phyloP scores from a whole-genome alignment of 2,888 invertebrate genomes.

The Macrosoma leucophasiata region DNA sequence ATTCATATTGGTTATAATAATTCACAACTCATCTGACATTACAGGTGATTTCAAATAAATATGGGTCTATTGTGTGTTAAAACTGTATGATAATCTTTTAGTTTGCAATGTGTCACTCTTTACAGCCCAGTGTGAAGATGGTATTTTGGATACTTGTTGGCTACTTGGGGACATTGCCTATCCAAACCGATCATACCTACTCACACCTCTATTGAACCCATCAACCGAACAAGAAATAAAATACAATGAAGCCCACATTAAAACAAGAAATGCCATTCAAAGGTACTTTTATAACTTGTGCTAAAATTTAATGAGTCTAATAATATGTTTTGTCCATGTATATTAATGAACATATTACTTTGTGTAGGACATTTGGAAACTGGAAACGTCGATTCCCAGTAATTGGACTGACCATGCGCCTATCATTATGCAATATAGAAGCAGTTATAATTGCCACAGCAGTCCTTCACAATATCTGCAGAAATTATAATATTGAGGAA shows the following conservation, averaged over 20 bases:
- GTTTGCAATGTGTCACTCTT: not conserved
- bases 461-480: slow-evolving; percentile 7
- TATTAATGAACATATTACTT: too few relatives aligned
- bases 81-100: not conserved
- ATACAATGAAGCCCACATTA: slow-evolving; percentile 24
- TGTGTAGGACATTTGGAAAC: slow-evolving; percentile 19
- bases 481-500: not conserved
- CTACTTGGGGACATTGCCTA: slow-evolving; percentile 18
- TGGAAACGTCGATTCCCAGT: slow-evolving; percentile 10
- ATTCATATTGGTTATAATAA: slow-evolving; percentile 5
- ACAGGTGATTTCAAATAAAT: slow-evolving; percentile 5
- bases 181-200: slow-evolving; percentile 13
- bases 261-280: slow-evolving; percentile 25
- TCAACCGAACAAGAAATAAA: slow-evolving; percentile 9
- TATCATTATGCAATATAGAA: not conserved
- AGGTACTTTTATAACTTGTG: too few relatives aligned
- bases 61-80: not conserved
- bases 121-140: slow-evolving; percentile 16
- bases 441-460: slow-evolving; percentile 6
- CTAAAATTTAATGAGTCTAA: too few relatives aligned
- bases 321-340: too few relatives aligned
- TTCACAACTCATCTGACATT: not conserved
- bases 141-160: slow-evolving; percentile 9
- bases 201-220: slow-evolving; percentile 23
- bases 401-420: not conserved